phyloP scores from a whole-genome alignment of 2,888 invertebrate species.

The Augochlorella aurata region DNA sequence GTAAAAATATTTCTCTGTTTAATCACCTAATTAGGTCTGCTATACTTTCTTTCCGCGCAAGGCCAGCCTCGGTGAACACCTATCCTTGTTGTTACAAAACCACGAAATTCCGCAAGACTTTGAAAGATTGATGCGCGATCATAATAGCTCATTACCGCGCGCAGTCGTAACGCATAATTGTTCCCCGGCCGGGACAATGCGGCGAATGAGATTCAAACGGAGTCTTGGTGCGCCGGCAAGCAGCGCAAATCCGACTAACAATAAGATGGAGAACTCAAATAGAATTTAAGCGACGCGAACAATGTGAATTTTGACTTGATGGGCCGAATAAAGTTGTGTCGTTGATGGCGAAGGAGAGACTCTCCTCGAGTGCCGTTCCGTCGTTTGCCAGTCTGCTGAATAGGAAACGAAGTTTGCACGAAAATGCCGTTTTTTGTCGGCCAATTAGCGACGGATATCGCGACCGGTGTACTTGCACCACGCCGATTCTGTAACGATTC shows the following conservation, averaged over 20 bases:
- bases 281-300: constrained; percentile 46
- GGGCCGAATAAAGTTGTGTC: constrained; percentile 18
- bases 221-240: neutral
- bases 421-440: neutral
- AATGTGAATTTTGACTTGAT: constrained; percentile 45
- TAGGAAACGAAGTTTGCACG: neutral
- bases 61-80: neutral
- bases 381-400: neutral
- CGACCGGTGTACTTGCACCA: neutral
- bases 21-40: neutral
- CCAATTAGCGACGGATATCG: constrained; percentile 14
- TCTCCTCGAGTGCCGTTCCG: neutral
- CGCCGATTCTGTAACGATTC: neutral
- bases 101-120: constrained; percentile 19
- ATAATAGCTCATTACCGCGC: constrained; percentile 49
- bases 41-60: neutral
- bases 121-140: constrained; percentile 34
- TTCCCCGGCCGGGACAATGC: constrained; percentile 37
- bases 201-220: constrained; percentile 30
- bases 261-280: constrained; percentile 36
- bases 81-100: constrained; percentile 2
- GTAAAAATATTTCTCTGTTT: neutral
- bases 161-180: constrained; percentile 54
- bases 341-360: too few species aligned
- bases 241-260: constrained; percentile 34